These are phyloP conservation scores for Sphenopsis melanotis DNA, from an alignment of 2,797 vertebrate genomes.

Conservation along the genomic window DNA sequence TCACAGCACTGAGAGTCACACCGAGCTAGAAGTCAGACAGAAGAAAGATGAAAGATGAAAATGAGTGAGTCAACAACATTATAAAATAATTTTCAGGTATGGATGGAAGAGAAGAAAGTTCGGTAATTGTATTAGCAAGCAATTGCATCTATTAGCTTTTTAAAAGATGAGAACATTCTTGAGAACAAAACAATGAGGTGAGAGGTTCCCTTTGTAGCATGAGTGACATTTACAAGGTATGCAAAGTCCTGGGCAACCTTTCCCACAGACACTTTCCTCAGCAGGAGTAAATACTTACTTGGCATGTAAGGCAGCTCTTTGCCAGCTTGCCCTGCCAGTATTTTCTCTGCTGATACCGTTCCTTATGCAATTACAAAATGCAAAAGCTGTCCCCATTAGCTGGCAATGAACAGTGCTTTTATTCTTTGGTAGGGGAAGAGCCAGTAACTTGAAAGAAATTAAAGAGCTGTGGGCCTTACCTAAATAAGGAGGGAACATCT, in stretches of 20 bases:
- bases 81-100: not conserved
- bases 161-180: not conserved
- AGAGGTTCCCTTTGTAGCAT: not conserved
- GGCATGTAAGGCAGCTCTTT: rapidly evolving
- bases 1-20: too few species aligned
- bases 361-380: not conserved
- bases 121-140: not conserved
- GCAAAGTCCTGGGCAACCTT: not conserved
- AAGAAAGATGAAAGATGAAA: not conserved
- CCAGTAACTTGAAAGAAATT: not conserved
- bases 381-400: not conserved
- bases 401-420: not conserved
- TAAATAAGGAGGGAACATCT: conserved; percentile 29
- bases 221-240: not conserved
- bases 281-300: not conserved
- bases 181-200: not conserved
- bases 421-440: not conserved
- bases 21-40: not conserved
- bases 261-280: not conserved
- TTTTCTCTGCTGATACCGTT: not conserved
- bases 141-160: not conserved
- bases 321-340: not conserved
- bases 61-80: not conserved
- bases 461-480: not conserved
- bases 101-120: not conserved